These are phyloP conservation scores for Acanthurus tractus DNA, from an alignment of 2,797 vertebrate species.

Conservation along the genomic window DNA sequence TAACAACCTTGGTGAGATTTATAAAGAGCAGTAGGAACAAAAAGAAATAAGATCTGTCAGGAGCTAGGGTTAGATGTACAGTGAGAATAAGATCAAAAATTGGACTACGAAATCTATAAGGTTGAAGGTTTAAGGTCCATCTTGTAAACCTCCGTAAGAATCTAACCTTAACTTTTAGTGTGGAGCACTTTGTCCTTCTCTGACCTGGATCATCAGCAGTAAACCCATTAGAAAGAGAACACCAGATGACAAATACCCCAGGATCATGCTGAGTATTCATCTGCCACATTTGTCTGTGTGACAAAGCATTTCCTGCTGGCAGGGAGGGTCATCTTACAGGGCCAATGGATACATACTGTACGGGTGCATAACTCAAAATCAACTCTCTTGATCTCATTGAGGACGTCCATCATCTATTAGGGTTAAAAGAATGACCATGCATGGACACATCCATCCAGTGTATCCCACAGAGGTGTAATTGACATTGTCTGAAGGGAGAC, in stretches of 20 bases:
- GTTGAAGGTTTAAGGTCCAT: conserved; percentile 34
- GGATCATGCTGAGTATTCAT: conserved; percentile 80
- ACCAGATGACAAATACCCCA: conserved; percentile 77
- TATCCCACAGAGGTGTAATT: conserved; percentile 57
- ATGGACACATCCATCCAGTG: conserved; percentile 43
- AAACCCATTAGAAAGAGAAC: conserved; percentile 80
- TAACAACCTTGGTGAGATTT: conserved; percentile 30
- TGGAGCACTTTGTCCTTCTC: conserved; percentile 64
- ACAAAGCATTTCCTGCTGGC: conserved; percentile 74
- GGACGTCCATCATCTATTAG: conserved; percentile 46
- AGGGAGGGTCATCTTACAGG: conserved; percentile 68
- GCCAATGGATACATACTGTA: conserved; percentile 8
- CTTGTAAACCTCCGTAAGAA: conserved; percentile 44
- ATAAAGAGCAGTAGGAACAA: conserved; percentile 24
- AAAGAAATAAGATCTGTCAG: conserved; percentile 20
- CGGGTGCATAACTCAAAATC: conserved; percentile 42
- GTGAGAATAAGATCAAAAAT: conserved; percentile 44
- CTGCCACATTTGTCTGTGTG: conserved; percentile 74
- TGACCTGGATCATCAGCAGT: conserved; percentile 75
- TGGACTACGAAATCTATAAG: conserved; percentile 25
- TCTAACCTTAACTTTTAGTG: conserved; percentile 56
- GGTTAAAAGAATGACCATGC: conserved; percentile 32
- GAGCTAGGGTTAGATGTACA: conserved; percentile 31
- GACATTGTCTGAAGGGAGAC: conserved; percentile 62
- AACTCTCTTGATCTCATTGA: conserved; percentile 43